Base-by-base conservation (phyloP, 2,888 invertebrate species). In the Azorinus chamasolen region DNA sequence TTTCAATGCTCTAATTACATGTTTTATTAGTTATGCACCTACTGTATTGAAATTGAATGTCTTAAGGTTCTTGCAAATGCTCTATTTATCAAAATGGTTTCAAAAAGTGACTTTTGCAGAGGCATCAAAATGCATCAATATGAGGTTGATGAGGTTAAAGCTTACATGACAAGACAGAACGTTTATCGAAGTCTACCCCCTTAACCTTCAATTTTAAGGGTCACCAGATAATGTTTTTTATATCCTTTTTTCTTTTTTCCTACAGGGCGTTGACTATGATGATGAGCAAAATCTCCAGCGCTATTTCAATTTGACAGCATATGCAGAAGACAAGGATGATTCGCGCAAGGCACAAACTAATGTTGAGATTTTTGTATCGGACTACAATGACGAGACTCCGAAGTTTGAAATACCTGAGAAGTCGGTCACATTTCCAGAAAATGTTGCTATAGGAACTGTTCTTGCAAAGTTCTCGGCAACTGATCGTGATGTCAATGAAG, bases 381-480 rank as follows among this genome's bases (percentile, higher is more conserved):
- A 99, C 95, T 98, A 98, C 95, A 99, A 99, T 96, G 99, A 99
- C 95, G 99, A 99, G 95, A 97, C 98, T 81, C 99, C 99, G 84
- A 97, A 97, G 94, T 99, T 99, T 75, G 24, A 39, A 2, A 10
- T 25, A 6, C 18, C 37, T 20, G 43, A 57, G 8, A 32, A 71
- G 32, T 14, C 98, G 97, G 94, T 96, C 96, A 6, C 96, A 96
- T 14, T 75, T 2, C 51, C 73, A 2, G 99, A 99, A 94, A 97
- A 98, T 92, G 97, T 97, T 1, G 96, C 96, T 91, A 96, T 97
- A 62, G 98, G 98, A 27, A 97, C 96, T 85, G 96, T 96, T 83
- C 94, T 99, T 86, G 98, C 98, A 93, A 97, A 96, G n/a, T 99
- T 99, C 94, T 96, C 96, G 92, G 99, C 99, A 1, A 97, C 96